phyloP scores from a whole-genome alignment of 2,888 invertebrate genomes.

The Drosophila fulvimacula region DNA sequence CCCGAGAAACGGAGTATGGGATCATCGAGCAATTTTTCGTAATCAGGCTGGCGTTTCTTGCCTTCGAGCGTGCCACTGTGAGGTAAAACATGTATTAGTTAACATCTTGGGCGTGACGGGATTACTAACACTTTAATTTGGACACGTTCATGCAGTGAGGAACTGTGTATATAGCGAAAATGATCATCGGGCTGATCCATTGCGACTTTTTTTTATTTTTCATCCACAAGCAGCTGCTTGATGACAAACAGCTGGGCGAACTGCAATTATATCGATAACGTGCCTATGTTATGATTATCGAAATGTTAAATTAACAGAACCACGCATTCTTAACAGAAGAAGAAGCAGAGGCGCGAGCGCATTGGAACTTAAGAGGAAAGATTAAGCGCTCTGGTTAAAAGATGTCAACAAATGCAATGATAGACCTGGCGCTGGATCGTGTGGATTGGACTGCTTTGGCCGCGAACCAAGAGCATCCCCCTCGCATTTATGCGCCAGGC shows the following conservation, averaged over 20 bases:
- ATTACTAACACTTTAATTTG: conserved; percentile 95
- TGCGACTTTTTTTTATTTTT: conserved; percentile 31
- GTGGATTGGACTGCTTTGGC: conserved; percentile 86
- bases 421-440: conserved; percentile 88
- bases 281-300: not conserved
- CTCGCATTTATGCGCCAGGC: conserved; percentile 93
- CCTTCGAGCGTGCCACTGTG: conserved; percentile 96
- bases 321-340: conserved; percentile 20
- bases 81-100: conserved; percentile 5
- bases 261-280: not conserved
- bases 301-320: conserved; percentile 12
- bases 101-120: not conserved
- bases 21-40: conserved; percentile 93
- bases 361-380: conserved; percentile 8
- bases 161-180: conserved; percentile 95
- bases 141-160: conserved; percentile 93
- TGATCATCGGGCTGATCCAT: conserved; percentile 88
- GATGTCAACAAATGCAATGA: conserved; percentile 86
- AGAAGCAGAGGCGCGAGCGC: conserved; percentile 10
- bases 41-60: conserved; percentile 92
- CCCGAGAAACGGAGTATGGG: conserved; percentile 97
- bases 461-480: conserved; percentile 86
- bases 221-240: conserved; percentile 38
- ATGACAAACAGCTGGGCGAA: conserved; percentile 36
- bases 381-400: not conserved